Base-by-base conservation (phyloP, 2,888 invertebrate genomes). In the Tachina fera region DNA sequence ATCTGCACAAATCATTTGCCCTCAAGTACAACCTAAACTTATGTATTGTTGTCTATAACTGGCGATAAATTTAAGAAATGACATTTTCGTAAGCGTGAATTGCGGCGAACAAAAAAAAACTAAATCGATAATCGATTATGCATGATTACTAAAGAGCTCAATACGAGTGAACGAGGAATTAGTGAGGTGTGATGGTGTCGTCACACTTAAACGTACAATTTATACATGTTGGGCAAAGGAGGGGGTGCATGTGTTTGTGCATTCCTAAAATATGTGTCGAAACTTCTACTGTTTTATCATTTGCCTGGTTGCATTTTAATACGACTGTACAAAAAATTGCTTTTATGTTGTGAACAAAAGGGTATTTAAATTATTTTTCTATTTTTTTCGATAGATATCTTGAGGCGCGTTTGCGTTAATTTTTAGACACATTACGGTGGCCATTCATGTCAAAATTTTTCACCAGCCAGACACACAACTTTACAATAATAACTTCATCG, bases 201-300 rank as follows among this genome's bases (percentile, higher is more conserved):
- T 14, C 13, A 49, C 14, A 49, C 8, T n/a, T 49, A 13, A 49
- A 3, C 1, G 31, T 31, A 31, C 4, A 4, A 31, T 31, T 2
- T 31, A 31, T 31, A 31, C 4, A 31, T 31, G n/a, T n/a, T 60
- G n/a, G 13, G 31, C n/a, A 60, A 41, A 16, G 16, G 60, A 60
- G 60, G 41, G 39, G 41, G 60, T 60, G 39, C 9, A 16, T 41
- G 11, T 9, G 16, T 4, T 60, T 39, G 39, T 2, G 39, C n/a
- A 60, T 60, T 60, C 41, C 9, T 16, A 41, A 60, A 39, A n/a
- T 60, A n/a, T 5, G 41, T 60, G 39, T 60, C 16, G 60, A 60
- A 60, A 60, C 60, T 39, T 41, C 58, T 16, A 1, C 16, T 41
- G n/a, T 4, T 60, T 31, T 41, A 60, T 41, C 10, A 60, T 58